Evolutionary conservation across 2,113 vertebrate species (phyloP).

Genomic region (Trichomycterus rosablanca): DNA sequence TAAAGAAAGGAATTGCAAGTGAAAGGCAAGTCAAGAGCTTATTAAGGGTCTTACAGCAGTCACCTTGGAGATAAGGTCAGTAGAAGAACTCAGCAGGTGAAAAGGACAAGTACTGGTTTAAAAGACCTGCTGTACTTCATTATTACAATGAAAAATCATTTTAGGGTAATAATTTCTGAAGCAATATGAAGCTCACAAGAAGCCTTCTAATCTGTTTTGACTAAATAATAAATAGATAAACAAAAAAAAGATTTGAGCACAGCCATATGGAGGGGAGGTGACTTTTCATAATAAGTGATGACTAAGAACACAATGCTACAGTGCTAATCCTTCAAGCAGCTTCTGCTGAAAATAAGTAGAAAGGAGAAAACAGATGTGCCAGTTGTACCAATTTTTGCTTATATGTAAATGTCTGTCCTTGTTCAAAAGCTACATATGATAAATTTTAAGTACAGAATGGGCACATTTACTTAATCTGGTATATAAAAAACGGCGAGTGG

Average conservation of each 20-base stretch:
- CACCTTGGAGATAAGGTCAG: slow-evolving; percentile 3
- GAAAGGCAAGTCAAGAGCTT: neutral
- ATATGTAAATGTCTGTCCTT: too few species aligned
- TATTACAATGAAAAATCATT: slow-evolving; percentile 3
- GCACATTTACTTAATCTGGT: too few species aligned
- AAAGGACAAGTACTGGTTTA: neutral
- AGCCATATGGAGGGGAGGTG: slow-evolving; percentile 21
- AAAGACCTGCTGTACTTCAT: neutral
- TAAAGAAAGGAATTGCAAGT: neutral
- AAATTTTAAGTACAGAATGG: too few species aligned
- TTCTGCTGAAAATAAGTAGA: slow-evolving; percentile 5
- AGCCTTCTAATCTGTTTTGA: neutral
- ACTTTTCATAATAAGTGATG: slow-evolving; percentile 11
- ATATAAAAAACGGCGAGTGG: too few species aligned
- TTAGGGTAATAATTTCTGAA: neutral
- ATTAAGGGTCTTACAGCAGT: slow-evolving; percentile 15
- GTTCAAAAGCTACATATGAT: too few species aligned
- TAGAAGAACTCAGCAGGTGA: slow-evolving; percentile 3
- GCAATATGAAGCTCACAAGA: neutral
- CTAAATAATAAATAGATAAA: slow-evolving; percentile 18
- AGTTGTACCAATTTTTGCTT: neutral
- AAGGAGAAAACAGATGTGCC: neutral
- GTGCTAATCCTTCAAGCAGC: slow-evolving; percentile 3
- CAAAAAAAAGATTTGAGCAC: slow-evolving; percentile 14
- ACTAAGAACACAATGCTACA: neutral